These are phyloP conservation scores for Ptychodera flava DNA, from an alignment of 35 echinoderm and acorn worm genomes.

Conservation along the genomic window DNA sequence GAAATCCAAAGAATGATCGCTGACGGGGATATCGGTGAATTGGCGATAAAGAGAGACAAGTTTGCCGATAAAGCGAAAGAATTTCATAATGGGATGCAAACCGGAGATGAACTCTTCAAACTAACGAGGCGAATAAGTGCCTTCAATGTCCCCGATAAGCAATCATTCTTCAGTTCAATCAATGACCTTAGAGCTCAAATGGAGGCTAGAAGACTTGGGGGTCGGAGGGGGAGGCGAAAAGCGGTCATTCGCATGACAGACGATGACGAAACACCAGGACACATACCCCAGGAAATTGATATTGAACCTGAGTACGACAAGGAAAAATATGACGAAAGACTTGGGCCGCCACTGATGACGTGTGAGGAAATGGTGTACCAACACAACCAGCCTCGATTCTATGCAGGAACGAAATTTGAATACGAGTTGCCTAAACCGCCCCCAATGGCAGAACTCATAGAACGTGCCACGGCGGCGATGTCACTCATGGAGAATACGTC, in stretches of 20 bases:
- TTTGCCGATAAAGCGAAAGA: conserved; percentile 17
- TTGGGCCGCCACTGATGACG: conserved; percentile 52
- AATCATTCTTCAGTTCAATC: conserved; percentile 62
- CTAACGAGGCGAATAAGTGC: conserved; percentile 34
- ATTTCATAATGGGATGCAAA: not conserved
- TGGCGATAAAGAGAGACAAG: conserved; percentile 25
- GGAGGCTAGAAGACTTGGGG: conserved; percentile 18
- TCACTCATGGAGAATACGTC: not conserved
- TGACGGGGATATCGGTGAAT: conserved; percentile 50
- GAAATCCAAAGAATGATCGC: conserved; percentile 43
- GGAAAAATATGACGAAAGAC: conserved; percentile 74
- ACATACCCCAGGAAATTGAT: conserved; percentile 34
- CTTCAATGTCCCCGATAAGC: conserved; percentile 42
- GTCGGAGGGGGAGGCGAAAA: not conserved
- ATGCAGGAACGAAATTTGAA: conserved; percentile 41
- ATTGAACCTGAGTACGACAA: conserved; percentile 32
- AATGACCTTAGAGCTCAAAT: conserved; percentile 61
- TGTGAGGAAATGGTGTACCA: conserved; percentile 48
- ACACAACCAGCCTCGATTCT: conserved; percentile 73
- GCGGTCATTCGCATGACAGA: conserved; percentile 1
- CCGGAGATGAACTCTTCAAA: not conserved
- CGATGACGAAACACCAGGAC: conserved; percentile 11
- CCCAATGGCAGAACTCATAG: not conserved
- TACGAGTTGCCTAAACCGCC: conserved; percentile 72
- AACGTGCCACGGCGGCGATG: not conserved